Evolutionary conservation across 2,113 vertebrate genomes (phyloP).

Genomic region (Irena cyanogastra): DNA sequence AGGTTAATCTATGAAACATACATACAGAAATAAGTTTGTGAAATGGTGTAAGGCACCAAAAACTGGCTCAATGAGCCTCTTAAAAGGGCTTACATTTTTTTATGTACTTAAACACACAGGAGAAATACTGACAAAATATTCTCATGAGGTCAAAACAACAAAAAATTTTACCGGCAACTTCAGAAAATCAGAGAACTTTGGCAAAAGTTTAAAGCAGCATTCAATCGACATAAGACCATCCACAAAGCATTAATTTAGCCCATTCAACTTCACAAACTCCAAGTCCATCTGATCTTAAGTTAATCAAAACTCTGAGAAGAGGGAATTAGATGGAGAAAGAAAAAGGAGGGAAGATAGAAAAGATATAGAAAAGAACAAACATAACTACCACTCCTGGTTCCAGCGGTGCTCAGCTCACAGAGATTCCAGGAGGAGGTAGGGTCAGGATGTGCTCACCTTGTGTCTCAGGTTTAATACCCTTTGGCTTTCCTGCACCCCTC

Average conservation of each 20-base stretch:
- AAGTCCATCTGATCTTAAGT: not conserved
- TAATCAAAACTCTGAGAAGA: not conserved
- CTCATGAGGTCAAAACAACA: not conserved
- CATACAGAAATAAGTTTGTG: not conserved
- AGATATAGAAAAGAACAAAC: not conserved
- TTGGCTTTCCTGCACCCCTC: not conserved
- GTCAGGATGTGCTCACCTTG: not conserved
- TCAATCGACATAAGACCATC: not conserved
- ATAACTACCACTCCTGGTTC: not conserved
- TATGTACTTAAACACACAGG: too few relatives aligned
- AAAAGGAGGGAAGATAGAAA: not conserved
- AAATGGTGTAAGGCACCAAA: not conserved
- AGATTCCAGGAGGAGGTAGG: not conserved
- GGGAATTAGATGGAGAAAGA: not conserved
- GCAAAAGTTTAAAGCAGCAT: not conserved
- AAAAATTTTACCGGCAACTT: not conserved
- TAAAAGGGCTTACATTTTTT: not conserved
- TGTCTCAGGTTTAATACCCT: not conserved
- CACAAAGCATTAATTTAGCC: not conserved
- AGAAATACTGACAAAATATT: not conserved
- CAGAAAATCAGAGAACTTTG: not conserved
- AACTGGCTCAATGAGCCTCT: not conserved
- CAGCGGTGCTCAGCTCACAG: not conserved
- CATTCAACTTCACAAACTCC: not conserved
- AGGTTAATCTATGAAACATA: not conserved